Percentiles rank a stretch among this genome's conserved stretches.
phyloP scores from a whole-genome alignment of 1,140 invertebrate genomes.

The Drosophila bifasciata region DNA sequence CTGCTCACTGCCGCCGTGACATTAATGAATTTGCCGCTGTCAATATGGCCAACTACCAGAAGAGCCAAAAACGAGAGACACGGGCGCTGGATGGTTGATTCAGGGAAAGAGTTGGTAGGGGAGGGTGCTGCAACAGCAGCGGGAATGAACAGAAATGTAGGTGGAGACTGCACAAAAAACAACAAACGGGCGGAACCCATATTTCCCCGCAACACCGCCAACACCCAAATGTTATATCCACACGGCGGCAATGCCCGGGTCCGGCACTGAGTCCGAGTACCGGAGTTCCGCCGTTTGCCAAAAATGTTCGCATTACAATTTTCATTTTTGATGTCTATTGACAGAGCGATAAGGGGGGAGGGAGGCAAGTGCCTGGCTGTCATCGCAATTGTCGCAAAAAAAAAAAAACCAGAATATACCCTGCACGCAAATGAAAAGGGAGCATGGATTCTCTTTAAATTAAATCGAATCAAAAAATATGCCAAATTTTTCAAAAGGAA shows the following conservation, averaged over 20 bases:
- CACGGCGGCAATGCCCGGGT: slow-evolving; percentile 63
- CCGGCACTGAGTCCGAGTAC: slow-evolving; percentile 15
- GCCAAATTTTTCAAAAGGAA: no score
- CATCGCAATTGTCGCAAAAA: slow-evolving; percentile 46
- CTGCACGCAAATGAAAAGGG: neutral
- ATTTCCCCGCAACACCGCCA: slow-evolving; percentile 17
- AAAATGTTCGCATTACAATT: slow-evolving; percentile 80
- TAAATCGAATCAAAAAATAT: no score
- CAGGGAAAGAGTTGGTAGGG: no score
- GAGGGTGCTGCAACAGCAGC: no score
- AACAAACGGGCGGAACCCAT: slow-evolving; percentile 63
- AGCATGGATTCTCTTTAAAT: slow-evolving; percentile 5
- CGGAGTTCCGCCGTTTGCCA: slow-evolving; percentile 40
- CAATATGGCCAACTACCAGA: slow-evolving; percentile 68
- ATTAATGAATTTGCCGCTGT: slow-evolving; percentile 82
- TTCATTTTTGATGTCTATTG: slow-evolving; percentile 83
- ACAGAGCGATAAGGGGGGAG: slow-evolving; percentile 46
- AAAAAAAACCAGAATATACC: slow-evolving; percentile 40
- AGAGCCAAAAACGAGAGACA: neutral
- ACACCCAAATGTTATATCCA: slow-evolving; percentile 46
- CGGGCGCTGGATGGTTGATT: no score
- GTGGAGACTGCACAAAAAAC: slow-evolving; percentile 54
- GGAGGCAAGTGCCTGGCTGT: slow-evolving; percentile 39
- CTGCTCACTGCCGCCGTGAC: slow-evolving; percentile 44
- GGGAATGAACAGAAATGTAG: no score